These are phyloP conservation scores for Araneus ventricosus DNA, from an alignment of 1,140 invertebrate genomes.

Conservation along the genomic window DNA sequence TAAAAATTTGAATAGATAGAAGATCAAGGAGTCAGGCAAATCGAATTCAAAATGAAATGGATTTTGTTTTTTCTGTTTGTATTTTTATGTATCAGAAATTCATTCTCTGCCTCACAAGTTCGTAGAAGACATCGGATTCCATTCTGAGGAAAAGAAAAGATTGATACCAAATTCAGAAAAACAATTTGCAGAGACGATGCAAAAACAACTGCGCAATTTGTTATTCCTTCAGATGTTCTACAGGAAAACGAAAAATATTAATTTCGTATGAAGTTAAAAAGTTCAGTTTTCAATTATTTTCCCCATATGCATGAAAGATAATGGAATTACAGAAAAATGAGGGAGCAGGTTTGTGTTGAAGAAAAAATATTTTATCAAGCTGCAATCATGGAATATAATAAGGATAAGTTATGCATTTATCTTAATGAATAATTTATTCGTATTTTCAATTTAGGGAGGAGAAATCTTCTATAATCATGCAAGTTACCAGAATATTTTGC, in stretches of 20 bases:
- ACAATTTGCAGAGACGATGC: neutral
- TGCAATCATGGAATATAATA: neutral
- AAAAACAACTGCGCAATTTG: neutral
- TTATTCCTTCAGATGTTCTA: neutral
- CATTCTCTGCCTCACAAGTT: neutral
- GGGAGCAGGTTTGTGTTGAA: neutral
- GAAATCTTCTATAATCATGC: no score
- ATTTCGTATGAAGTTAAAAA: conserved; percentile 4
- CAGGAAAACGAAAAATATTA: neutral
- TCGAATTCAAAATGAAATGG: conserved; percentile 11
- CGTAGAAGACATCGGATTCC: neutral
- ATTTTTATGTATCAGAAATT: neutral
- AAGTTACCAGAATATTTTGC: no score
- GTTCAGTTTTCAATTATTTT: conserved; percentile 7
- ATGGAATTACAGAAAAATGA: neutral
- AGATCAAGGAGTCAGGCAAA: neutral
- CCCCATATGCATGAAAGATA: neutral
- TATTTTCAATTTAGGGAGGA: neutral
- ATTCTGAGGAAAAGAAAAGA: neutral
- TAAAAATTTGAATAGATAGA: no score
- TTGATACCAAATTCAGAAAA: neutral
- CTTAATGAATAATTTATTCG: conserved; percentile 6
- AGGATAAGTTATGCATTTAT: neutral
- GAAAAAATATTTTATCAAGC: neutral
- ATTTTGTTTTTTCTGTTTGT: neutral